A percentile compares a stretch with the other conserved stretches of the same genome.
Conservation (phyloP, 2,113 vertebrate species). For the Marcusenius ussheri region DNA sequence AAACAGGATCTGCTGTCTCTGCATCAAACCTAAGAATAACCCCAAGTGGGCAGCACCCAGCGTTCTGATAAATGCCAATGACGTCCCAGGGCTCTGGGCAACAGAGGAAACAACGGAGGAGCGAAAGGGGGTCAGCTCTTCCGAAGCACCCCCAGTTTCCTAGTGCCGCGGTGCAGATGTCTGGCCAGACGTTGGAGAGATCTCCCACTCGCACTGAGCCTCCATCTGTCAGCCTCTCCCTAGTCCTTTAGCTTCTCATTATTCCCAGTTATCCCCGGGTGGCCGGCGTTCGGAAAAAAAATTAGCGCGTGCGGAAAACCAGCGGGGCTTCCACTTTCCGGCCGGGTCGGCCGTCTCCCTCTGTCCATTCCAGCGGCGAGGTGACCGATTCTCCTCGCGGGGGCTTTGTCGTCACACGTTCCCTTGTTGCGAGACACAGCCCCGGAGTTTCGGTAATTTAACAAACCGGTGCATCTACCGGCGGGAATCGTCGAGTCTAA, state of each 20-base stretch:
- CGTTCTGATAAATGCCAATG: background rate
- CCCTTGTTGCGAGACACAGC: background rate
- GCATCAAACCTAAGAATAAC: background rate
- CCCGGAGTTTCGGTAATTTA: slow-evolving; percentile 38
- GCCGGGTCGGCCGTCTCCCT: background rate
- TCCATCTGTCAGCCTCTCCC: slow-evolving; percentile 62
- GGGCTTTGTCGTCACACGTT: slow-evolving; percentile 32
- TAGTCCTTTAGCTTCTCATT: slow-evolving; percentile 54
- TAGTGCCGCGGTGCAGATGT: slow-evolving; percentile 38
- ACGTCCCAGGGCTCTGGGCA: background rate
- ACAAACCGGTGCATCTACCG: slow-evolving; percentile 38
- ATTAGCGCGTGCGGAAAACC: slow-evolving; percentile 25
- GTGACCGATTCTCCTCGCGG: slow-evolving; percentile 30
- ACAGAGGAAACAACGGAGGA: background rate
- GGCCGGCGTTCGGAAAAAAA: slow-evolving; percentile 38
- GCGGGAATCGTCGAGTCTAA: background rate
- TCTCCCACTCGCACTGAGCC: slow-evolving; percentile 60
- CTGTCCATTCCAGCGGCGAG: slow-evolving; percentile 22
- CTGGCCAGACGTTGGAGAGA: slow-evolving; percentile 61
- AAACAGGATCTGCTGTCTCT: background rate
- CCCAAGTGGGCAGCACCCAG: background rate
- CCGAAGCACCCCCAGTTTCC: background rate
- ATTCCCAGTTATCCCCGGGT: slow-evolving; percentile 51
- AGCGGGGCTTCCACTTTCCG: background rate
- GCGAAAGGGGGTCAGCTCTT: background rate